Evolutionary conservation across 2,888 invertebrate species (phyloP), one percentile per base, ranked within the genome.

Genomic region (Trilocha varians): DNA sequence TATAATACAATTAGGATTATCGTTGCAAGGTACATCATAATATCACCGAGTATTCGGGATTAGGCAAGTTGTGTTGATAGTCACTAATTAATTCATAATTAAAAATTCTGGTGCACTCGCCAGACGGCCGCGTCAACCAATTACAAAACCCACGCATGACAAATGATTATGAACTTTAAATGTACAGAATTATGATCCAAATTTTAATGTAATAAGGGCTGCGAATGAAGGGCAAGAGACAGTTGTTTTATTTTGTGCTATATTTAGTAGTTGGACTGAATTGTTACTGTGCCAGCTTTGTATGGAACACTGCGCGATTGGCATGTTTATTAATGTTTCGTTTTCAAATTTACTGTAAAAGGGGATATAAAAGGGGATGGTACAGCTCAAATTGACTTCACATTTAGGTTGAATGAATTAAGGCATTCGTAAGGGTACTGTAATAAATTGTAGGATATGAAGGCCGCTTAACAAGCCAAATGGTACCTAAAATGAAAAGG

Each of bases 161-260:
- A 63, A 55, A 50, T 62, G 55, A 79, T 71, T 71, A 57, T 66
- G 62, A 59, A 66, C 78, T 58, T 61, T 82, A 78, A 69, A 50
- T 48, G 52, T 48, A 62, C 35, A 9, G 15, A 1, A 42, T 52
- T 75, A 25, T 71, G 56, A 61, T 78, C 72, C 57, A 62, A 70
- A 65, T 65, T 69, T 60, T 65, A 53, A 53, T 49, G 56, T 55
- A 56, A 62, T 65, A 69, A 65, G 61, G 65, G 64, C 62, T 59
- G 61, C 65, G 69, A 68, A 82, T 79, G 82, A 83, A 85, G 84
- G 84, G 84, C 84, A 80, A 75, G 70, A 76, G 80, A 80, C 84
- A 79, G 75, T 83, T 74, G 82, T 83, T 85, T 85, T 85, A 83
- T 84, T 85, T 82, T 79, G 78, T 74, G 76, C 83, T 85, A 85